Evolutionary conservation across 2,113 vertebrate genomes (phyloP), one percentile per base, ranked within the genome.

Genomic region (Tragelaphus buxtoni): DNA sequence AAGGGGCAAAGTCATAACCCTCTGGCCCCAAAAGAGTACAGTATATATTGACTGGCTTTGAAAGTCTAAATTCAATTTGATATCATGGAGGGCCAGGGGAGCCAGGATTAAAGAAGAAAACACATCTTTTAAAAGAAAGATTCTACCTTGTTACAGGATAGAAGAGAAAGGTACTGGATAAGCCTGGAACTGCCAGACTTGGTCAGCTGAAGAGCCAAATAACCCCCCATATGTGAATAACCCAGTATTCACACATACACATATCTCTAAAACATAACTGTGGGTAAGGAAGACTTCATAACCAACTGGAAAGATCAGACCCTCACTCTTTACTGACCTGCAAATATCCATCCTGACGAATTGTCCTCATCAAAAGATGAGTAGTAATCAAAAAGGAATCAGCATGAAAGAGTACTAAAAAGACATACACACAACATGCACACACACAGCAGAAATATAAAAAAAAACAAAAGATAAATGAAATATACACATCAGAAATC

Each of bases 111-210:
- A 93, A 77, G 17, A 93, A 82, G 32, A 91, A 86, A 93, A 90
- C n/a, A 81, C 14, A 53, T 74, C 13, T 95, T 95, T 94, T 90
- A 84, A 96, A 90, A 81, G 10, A 82, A 92, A 22, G 9, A 82
- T 13, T 49, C 9, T 56, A 65, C 28, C 51, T 79, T 84, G 14
- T 47, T 69, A 96, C 5, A 94, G 45, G 51, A 72, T 2, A 81
- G 20, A 92, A 84, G 16, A 85, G 53, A 93, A 93, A 60, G 9
- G 32, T 56, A n/a, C 30, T 88, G 11, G 17, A 69, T 79, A 95
- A 69, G 1, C 49, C n/a, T 79, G 63, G 32, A 49, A 32, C 13
- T 77, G 28, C 20, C 63, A 65, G 63, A 42, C 45, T 94, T 81
- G 39, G 53, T 72, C 14, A 94, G 45, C 28, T 82, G 47, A 93